Conservation (phyloP, 1,140 invertebrate genomes). For the Wasmannia auropunctata region DNA sequence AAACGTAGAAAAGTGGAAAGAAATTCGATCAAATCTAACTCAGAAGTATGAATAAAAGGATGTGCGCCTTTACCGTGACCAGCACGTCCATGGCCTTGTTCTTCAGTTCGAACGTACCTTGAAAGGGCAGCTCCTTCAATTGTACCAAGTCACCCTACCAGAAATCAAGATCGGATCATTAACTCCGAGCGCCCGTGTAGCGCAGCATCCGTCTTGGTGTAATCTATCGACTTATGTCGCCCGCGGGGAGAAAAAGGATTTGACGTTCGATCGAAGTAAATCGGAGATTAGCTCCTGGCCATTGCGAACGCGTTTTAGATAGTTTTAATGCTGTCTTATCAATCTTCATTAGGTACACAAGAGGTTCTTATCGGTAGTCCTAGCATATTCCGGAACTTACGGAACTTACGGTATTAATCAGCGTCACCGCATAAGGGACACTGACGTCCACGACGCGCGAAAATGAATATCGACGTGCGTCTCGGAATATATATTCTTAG, state of each 20-base stretch:
- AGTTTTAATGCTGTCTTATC: slow-evolving; percentile 37
- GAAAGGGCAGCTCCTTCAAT: slow-evolving; percentile 89
- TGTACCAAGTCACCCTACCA: slow-evolving; percentile 94
- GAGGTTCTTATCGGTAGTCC: slow-evolving; percentile 30
- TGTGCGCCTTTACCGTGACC: slow-evolving; percentile 88
- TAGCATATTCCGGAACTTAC: slow-evolving; percentile 27
- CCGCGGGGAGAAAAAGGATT: neutral
- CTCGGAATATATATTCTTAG: slow-evolving; percentile 23
- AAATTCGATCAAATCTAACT: slow-evolving; percentile 37
- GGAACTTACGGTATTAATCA: slow-evolving; percentile 37
- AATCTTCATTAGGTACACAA: slow-evolving; percentile 24
- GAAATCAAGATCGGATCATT: slow-evolving; percentile 39
- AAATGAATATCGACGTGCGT: slow-evolving; percentile 48
- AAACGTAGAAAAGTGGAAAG: slow-evolving; percentile 25
- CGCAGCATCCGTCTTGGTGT: neutral
- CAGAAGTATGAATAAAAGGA: slow-evolving; percentile 44
- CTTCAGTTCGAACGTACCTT: slow-evolving; percentile 89
- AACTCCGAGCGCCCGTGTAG: neutral
- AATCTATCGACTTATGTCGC: neutral
- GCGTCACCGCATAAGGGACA: slow-evolving; percentile 7
- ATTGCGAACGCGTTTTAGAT: too few species aligned
- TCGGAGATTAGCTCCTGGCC: neutral
- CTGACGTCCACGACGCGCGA: slow-evolving; percentile 10
- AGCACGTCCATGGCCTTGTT: slow-evolving; percentile 92
- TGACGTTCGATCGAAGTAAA: neutral